Base-by-base conservation (phyloP, 2,113 vertebrate genomes). In the Herpailurus yagouaroundi region DNA sequence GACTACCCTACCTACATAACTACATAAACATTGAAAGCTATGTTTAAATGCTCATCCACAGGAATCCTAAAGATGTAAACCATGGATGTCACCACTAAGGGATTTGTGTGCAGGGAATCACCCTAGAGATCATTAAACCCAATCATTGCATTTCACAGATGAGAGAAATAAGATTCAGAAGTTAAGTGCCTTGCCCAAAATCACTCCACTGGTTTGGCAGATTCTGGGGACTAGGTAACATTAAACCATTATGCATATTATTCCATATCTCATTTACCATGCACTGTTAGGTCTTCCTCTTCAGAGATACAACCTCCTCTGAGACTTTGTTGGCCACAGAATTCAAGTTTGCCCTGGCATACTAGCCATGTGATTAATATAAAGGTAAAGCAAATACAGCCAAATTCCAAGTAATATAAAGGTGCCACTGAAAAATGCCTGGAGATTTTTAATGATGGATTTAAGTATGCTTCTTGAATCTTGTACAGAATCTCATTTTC, bases 401-500 rank as follows among this genome's bases (percentile, higher is more conserved):
- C 87, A 80, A 94, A 94, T 96, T 86, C 38, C 27, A 92, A 71
- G 50, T n/a, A 92, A 85, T 55, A 66, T 63, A 77, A 96, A 94
- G 91, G 50, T 86, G 60, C 41, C 81, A 85, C 36, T 83, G 85
- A 96, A 93, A 95, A 95, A 63, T 91, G 48, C 66, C 74, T 23
- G 31, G 33, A 64, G 63, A 14, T 64, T 69, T 69, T 69, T 69
- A 50, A 33, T 25, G 76, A 91, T 80, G 76, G 92, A 88, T 84
- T 71, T 55, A 64, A 88, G 69, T 64, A 64, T 93, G 79, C n/a
- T 89, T 93, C 64, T 64, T 84, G 23, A 69, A 89, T 89, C 38
- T 80, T 91, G 38, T 80, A 48, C 23, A 63, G 38, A 92, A 96
- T 96, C 31, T 96, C 63, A 88, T 81, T 95, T 77, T 86, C 82